phyloP scores from a whole-genome alignment of 2,888 invertebrate species.

The Drosophila demipolita region DNA sequence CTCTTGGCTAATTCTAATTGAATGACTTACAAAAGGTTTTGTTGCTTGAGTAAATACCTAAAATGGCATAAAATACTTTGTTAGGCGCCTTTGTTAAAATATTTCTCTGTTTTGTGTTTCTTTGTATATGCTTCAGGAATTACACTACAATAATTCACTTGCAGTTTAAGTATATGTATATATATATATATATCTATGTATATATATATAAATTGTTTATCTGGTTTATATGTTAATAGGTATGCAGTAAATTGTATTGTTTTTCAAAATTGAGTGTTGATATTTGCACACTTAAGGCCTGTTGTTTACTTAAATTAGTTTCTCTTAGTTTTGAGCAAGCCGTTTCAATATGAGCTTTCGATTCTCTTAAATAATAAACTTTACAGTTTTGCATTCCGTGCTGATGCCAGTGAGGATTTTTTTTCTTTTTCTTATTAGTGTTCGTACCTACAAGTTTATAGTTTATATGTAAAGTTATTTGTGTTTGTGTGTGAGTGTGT shows the following conservation, averaged over 20 bases:
- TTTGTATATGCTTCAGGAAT: conserved; percentile 48
- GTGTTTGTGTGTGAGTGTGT: conserved; percentile 1
- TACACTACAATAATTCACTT: conserved; percentile 54
- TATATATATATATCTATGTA: conserved; percentile 6
- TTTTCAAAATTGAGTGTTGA: conserved; percentile 64
- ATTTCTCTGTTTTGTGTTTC: conserved; percentile 36
- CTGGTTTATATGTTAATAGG: conserved; percentile 20
- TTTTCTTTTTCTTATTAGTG: not conserved
- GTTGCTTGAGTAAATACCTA: conserved; percentile 61
- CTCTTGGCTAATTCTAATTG: conserved; percentile 33
- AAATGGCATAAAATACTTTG: conserved; percentile 74
- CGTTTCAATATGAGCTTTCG: conserved; percentile 45
- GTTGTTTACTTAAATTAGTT: conserved; percentile 57
- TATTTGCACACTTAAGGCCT: conserved; percentile 82
- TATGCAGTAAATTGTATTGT: conserved; percentile 50
- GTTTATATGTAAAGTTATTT: conserved; percentile 4
- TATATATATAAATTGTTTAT: conserved; percentile 15
- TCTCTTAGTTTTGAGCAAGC: conserved; percentile 59
- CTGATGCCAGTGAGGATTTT: conserved; percentile 17
- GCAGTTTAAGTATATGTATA: conserved; percentile 48
- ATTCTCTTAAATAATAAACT: conserved; percentile 24
- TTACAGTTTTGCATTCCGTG: conserved; percentile 44
- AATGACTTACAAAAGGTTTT: conserved; percentile 57
- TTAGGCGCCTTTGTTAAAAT: conserved; percentile 67
- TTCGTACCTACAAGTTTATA: conserved; percentile 17